Evolutionary conservation across 2,888 invertebrate species (phyloP).

Genomic region (Himalopsyche anomala): DNA sequence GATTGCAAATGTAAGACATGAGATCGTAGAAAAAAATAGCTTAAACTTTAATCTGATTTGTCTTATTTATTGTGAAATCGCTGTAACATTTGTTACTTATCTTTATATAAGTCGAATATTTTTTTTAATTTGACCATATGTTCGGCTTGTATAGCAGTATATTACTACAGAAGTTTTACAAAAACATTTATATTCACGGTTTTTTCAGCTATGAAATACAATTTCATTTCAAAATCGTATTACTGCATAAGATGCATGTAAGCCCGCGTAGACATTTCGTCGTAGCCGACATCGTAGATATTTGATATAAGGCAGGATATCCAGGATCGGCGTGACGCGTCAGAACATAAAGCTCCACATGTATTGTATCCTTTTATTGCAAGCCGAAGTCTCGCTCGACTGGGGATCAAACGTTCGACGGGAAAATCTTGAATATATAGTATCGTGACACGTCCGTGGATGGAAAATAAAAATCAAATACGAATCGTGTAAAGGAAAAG

Average conservation of each 20-base stretch:
- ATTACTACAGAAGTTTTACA: too few species aligned
- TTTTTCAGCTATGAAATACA: too few species aligned
- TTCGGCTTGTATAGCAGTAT: too few species aligned
- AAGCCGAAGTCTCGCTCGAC: conserved; percentile 4
- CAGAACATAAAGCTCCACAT: neutral
- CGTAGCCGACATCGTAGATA: neutral
- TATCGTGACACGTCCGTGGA: neutral
- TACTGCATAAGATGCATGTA: conserved; percentile 5
- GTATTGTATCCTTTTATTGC: conserved; percentile 29
- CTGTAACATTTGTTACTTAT: too few species aligned
- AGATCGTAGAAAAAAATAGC: too few species aligned
- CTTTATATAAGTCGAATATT: too few species aligned
- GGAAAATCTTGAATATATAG: conserved; percentile 4
- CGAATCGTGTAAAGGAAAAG: neutral
- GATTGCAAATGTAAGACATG: too few species aligned
- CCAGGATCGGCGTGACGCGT: conserved; percentile 2
- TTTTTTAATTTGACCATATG: too few species aligned
- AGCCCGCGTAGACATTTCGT: neutral
- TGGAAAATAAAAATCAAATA: conserved; percentile 21
- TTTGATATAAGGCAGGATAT: conserved; percentile 5
- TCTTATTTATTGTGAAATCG: too few species aligned
- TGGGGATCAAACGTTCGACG: conserved; percentile 4
- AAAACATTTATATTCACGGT: too few species aligned
- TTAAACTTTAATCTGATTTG: too few species aligned
- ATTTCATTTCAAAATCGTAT: neutral